Conservation (phyloP, 2,797 vertebrate genomes). For the Acrossocheilus wenchowensis region DNA sequence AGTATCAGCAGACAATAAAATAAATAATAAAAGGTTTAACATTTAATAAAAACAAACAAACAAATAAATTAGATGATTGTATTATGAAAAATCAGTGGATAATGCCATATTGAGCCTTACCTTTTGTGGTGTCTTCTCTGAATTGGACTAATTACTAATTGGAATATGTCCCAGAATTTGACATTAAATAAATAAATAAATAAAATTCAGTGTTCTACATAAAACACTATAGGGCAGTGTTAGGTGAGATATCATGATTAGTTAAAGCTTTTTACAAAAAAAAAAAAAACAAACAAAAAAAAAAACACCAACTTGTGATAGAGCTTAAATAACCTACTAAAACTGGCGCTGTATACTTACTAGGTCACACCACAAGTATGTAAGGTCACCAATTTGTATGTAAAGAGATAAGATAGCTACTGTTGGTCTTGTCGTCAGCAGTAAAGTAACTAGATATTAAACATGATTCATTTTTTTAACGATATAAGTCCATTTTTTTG, state of each 20-base stretch:
- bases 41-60: background rate
- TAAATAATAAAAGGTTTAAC: no score
- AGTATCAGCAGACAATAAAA: background rate
- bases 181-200: background rate
- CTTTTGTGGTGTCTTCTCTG: background rate
- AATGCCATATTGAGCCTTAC: background rate
- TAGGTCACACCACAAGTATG: background rate
- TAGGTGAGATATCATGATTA: background rate
- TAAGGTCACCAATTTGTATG: background rate
- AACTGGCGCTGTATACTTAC: background rate
- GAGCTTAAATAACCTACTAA: background rate
- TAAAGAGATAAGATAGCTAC: background rate
- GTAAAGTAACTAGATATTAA: background rate
- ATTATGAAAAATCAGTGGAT: background rate
- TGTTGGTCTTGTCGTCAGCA: background rate
- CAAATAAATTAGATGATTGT: background rate
- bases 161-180: background rate
- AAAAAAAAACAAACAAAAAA: no score
- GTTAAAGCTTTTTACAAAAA: background rate
- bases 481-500: constrained; percentile 29
- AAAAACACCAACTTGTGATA: background rate
- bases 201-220: background rate
- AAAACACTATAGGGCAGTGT: background rate
- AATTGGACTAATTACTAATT: background rate
- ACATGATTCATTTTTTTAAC: background rate